phyloP scores from a whole-genome alignment of 1,140 invertebrate genomes.

The Sinonovacula constricta region DNA sequence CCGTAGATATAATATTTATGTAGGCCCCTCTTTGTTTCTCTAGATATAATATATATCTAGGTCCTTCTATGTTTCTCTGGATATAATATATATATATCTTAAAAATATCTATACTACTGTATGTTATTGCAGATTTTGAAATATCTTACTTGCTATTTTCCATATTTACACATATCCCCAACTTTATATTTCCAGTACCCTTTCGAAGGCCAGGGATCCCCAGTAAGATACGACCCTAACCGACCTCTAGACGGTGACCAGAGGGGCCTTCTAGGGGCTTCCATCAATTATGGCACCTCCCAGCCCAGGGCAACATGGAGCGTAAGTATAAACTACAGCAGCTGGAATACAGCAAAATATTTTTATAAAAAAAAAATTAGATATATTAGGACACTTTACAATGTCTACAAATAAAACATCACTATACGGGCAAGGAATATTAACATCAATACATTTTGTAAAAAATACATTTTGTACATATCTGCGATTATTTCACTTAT shows the following conservation, averaged over 20 bases:
- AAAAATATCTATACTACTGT: too few species aligned
- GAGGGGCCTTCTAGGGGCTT: slow-evolving; percentile 53
- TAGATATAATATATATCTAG: too few species aligned
- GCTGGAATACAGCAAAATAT: neutral
- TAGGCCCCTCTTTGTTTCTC: too few species aligned
- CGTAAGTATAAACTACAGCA: slow-evolving; percentile 55
- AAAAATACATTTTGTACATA: too few species aligned
- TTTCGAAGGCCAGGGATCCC: slow-evolving; percentile 28
- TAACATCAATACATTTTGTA: neutral
- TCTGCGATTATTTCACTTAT: neutral
- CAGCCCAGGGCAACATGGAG: slow-evolving; percentile 63
- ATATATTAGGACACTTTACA: neutral
- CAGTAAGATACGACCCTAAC: slow-evolving; percentile 29
- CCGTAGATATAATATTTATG: too few species aligned
- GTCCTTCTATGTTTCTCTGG: too few species aligned
- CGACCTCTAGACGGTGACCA: slow-evolving; percentile 59
- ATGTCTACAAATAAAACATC: neutral
- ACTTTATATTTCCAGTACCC: too few species aligned
- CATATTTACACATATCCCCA: too few species aligned
- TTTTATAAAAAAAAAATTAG: neutral
- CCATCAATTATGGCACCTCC: slow-evolving; percentile 49
- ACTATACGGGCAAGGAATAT: neutral
- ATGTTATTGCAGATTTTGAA: too few species aligned
- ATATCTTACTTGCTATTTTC: too few species aligned
- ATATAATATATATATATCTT: too few species aligned